Conservation (phyloP, 2,888 invertebrate species). For the Hydrotaea diabolus region DNA sequence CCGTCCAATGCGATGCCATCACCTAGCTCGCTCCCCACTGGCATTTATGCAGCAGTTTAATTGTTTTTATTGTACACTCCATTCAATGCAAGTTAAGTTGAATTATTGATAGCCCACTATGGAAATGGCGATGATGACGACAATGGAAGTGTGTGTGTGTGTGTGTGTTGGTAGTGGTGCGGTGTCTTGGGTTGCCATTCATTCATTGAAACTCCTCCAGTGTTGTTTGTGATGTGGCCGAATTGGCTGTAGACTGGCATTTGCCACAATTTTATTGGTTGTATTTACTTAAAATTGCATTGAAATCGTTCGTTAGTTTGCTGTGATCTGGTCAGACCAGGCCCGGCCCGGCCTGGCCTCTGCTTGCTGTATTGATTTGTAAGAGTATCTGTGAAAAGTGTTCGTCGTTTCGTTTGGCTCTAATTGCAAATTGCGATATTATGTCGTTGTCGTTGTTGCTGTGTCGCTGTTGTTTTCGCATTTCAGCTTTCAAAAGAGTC, state of each 20-base stretch:
- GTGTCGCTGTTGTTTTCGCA: background rate
- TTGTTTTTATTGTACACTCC: constrained; percentile 46
- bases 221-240: constrained; percentile 3
- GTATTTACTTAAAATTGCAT: constrained; percentile 55
- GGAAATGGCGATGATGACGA: constrained; percentile 2
- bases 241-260: constrained; percentile 44
- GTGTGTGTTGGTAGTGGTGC: constrained; percentile 39
- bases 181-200: constrained; percentile 11
- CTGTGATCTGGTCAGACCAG: background rate
- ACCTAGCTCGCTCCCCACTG: background rate
- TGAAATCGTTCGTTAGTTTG: constrained; percentile 51
- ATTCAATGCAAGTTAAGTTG: constrained; percentile 31
- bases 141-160: background rate
- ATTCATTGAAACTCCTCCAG: background rate
- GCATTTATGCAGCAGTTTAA: constrained; percentile 47
- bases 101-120: constrained; percentile 54
- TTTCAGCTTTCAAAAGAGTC: constrained; percentile 34
- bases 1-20: constrained; percentile 24
- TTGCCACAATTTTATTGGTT: constrained; percentile 66
- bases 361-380: background rate
- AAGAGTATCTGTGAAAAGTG: constrained; percentile 9
- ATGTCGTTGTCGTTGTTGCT: background rate
- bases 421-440: constrained; percentile 16
- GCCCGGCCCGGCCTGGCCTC: background rate
- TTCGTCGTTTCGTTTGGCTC: constrained; percentile 7